Evolutionary conservation across 1,140 invertebrate species (phyloP).

Genomic region (Pachyrhynchus sulphureomaculatus): DNA sequence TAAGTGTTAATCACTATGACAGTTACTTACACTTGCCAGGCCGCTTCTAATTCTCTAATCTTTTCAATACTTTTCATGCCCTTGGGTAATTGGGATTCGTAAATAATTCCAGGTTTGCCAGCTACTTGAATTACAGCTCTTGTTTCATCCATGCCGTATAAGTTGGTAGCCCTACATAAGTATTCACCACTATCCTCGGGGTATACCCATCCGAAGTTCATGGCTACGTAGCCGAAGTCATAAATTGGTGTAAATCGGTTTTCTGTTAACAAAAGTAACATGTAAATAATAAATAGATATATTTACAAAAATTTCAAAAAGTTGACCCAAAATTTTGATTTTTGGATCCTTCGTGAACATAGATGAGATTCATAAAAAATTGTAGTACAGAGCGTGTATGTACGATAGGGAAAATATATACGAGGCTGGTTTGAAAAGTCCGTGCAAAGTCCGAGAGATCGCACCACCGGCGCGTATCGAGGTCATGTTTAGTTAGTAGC

Average conservation of each 20-base stretch:
- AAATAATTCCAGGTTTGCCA: constrained; percentile 88
- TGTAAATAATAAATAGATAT: constrained; percentile 2
- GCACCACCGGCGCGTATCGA: too few species aligned
- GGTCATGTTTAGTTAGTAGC: too few species aligned
- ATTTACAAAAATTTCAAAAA: not conserved
- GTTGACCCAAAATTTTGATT: not conserved
- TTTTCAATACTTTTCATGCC: constrained; percentile 94
- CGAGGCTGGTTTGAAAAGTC: too few species aligned
- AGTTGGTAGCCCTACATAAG: constrained; percentile 85
- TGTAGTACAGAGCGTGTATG: too few species aligned
- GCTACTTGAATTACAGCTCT: constrained; percentile 78
- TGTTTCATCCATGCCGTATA: constrained; percentile 89
- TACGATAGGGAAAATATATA: too few species aligned
- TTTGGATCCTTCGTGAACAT: too few species aligned
- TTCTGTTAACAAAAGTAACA: constrained; percentile 59
- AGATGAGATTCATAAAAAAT: too few species aligned
- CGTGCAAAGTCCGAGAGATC: too few species aligned
- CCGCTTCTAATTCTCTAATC: constrained; percentile 95
- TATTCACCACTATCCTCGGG: constrained; percentile 90
- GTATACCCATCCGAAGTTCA: constrained; percentile 95
- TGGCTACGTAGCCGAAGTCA: constrained; percentile 93
- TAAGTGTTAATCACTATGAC: too few species aligned
- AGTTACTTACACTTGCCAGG: constrained; percentile 78
- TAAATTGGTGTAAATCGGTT: constrained; percentile 91
- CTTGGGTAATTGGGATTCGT: constrained; percentile 88